Evolutionary conservation across 1,140 invertebrate genomes (phyloP).

Genomic region (Eueides isabella): DNA sequence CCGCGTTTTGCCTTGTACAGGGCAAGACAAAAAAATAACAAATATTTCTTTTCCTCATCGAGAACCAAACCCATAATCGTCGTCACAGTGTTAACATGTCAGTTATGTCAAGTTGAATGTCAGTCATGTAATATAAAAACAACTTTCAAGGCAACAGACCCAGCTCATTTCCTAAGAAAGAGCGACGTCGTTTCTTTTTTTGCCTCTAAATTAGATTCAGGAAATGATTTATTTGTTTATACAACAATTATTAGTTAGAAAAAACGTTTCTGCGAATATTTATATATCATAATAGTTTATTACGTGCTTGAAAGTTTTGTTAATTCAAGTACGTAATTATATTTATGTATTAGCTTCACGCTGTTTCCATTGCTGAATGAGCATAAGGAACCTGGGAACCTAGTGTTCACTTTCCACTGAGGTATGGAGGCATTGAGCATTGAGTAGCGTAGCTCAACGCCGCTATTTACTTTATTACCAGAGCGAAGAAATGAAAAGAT

Average conservation of each 20-base stretch:
- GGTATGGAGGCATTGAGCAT: too few relatives aligned
- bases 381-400: too few relatives aligned
- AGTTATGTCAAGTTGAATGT: background rate
- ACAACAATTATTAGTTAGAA: background rate
- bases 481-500: too few relatives aligned
- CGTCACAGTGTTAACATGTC: too few relatives aligned
- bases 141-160: background rate
- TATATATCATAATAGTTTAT: too few relatives aligned
- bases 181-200: background rate
- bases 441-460: too few relatives aligned
- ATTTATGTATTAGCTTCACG: background rate
- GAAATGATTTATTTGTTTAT: background rate
- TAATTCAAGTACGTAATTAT: background rate
- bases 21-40: background rate
- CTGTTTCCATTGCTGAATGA: too few relatives aligned
- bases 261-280: background rate
- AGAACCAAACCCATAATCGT: background rate
- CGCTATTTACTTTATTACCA: too few relatives aligned
- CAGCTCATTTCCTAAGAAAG: background rate
- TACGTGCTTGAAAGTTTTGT: background rate
- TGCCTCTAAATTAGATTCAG: background rate
- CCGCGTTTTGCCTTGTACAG: background rate
- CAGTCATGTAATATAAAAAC: background rate
- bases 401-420: too few relatives aligned
- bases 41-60: background rate